Conservation (phyloP, 1,140 invertebrate species). For the Drosophila kurseongensis region DNA sequence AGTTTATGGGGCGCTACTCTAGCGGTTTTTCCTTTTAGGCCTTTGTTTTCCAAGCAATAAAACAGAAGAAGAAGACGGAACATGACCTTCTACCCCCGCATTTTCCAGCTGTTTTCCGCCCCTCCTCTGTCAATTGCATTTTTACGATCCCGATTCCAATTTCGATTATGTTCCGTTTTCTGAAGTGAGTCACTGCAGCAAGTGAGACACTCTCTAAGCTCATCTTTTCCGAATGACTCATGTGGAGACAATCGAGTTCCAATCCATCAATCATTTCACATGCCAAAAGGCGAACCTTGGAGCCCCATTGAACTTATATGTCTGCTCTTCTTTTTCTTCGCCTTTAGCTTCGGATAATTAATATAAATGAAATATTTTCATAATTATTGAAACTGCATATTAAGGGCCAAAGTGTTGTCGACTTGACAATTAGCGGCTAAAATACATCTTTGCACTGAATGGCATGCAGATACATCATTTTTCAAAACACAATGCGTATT, state of each 20-base stretch:
- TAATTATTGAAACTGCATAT: slow-evolving; percentile 31
- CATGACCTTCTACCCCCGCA: slow-evolving; percentile 13
- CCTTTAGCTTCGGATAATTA: slow-evolving; percentile 53
- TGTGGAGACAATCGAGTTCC: slow-evolving; percentile 21
- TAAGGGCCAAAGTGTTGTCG: slow-evolving; percentile 10
- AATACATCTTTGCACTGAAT: slow-evolving; percentile 16
- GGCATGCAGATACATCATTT: slow-evolving; percentile 45
- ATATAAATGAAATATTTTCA: slow-evolving; percentile 63
- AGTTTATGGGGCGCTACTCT: slow-evolving; percentile 69
- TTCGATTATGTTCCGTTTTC: slow-evolving; percentile 12
- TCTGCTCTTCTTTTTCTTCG: neutral
- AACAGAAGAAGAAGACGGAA: slow-evolving; percentile 11
- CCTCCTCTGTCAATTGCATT: slow-evolving; percentile 61
- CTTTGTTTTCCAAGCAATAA: slow-evolving; percentile 47
- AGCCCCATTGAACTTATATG: slow-evolving; percentile 14
- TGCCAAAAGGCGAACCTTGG: slow-evolving; percentile 25
- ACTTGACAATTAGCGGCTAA: slow-evolving; percentile 52
- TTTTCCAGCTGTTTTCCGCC: slow-evolving; percentile 12
- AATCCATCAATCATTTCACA: slow-evolving; percentile 66
- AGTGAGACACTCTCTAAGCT: slow-evolving; percentile 7
- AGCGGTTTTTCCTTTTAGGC: slow-evolving; percentile 16
- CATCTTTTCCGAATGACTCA: slow-evolving; percentile 46
- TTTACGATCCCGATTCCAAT: slow-evolving; percentile 59
- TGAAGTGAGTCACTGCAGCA: slow-evolving; percentile 52
- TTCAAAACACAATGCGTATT: slow-evolving; percentile 48